Conservation (phyloP, 2,888 invertebrate species). For the Acleris cristana region DNA sequence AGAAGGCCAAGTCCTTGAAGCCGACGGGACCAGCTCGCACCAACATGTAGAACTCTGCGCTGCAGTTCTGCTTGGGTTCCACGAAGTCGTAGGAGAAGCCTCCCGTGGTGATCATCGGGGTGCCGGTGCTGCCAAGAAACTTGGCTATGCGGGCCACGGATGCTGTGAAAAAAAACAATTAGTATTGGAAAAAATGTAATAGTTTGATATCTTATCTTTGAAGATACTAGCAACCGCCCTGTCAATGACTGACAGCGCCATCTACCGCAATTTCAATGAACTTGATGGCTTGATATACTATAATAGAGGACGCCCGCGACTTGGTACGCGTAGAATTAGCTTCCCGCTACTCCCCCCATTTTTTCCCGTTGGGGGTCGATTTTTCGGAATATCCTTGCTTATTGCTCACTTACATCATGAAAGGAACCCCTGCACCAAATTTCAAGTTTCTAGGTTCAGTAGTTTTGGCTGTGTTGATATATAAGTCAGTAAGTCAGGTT, state of each 20-base stretch:
- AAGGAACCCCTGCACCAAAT: too few species aligned
- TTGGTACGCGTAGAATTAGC: too few species aligned
- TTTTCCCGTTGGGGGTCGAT: too few species aligned
- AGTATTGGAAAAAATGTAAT: background rate
- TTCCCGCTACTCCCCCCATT: too few species aligned
- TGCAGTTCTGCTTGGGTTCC: conserved; percentile 86
- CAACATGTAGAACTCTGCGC: conserved; percentile 91
- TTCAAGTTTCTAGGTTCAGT: too few species aligned
- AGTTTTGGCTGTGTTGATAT: too few species aligned
- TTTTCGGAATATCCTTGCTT: too few species aligned
- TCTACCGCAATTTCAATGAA: too few species aligned
- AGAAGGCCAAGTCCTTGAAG: conserved; percentile 88
- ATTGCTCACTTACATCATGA: too few species aligned
- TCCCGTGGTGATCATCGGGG: conserved; percentile 91
- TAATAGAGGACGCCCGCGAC: too few species aligned
- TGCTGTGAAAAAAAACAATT: conserved; percentile 81
- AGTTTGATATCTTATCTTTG: background rate
- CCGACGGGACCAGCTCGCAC: conserved; percentile 89
- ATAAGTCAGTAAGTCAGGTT: too few species aligned
- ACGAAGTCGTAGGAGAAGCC: conserved; percentile 92
- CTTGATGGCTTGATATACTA: too few species aligned
- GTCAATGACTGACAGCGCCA: background rate
- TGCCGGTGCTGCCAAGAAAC: conserved; percentile 88
- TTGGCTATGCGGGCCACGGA: conserved; percentile 91
- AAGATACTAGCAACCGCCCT: background rate